Evolutionary conservation across 2,888 invertebrate species (phyloP).

Genomic region (Cryptocheilus praepositus): DNA sequence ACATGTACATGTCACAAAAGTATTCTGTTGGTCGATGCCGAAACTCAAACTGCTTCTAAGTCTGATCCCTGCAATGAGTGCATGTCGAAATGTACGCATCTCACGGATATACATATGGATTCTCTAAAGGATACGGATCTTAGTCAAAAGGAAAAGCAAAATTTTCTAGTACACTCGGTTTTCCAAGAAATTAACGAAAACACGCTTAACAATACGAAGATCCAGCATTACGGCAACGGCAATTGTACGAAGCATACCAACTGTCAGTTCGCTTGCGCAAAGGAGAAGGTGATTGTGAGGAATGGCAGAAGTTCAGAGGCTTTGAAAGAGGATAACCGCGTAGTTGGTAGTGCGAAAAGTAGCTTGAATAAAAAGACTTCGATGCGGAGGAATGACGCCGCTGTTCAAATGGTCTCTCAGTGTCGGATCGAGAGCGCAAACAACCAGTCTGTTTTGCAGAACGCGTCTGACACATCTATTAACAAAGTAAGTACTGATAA

Average conservation of each 20-base stretch:
- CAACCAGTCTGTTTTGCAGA: slow-evolving; percentile 27
- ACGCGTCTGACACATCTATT: slow-evolving; percentile 28
- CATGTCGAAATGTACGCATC: slow-evolving; percentile 38
- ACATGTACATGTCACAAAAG: slow-evolving; percentile 83
- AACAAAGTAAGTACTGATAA: slow-evolving; percentile 43
- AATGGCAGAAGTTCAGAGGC: slow-evolving; percentile 38
- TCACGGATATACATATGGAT: slow-evolving; percentile 32
- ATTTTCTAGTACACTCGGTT: slow-evolving; percentile 37
- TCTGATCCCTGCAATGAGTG: slow-evolving; percentile 46
- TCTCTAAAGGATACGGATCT: slow-evolving; percentile 32
- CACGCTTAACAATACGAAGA: slow-evolving; percentile 35
- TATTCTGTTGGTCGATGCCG: slow-evolving; percentile 66
- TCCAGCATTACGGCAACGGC: slow-evolving; percentile 36
- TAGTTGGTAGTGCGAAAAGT: slow-evolving; percentile 21
- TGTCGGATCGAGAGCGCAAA: slow-evolving; percentile 35
- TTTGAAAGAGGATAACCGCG: slow-evolving; percentile 34
- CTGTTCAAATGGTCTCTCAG: slow-evolving; percentile 25
- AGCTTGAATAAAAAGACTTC: slow-evolving; percentile 45
- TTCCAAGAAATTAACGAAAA: slow-evolving; percentile 49
- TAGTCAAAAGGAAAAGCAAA: slow-evolving; percentile 44
- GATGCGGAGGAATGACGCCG: slow-evolving; percentile 32
- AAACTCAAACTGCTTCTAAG: slow-evolving; percentile 63
- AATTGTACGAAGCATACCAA: slow-evolving; percentile 40
- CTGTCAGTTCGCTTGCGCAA: slow-evolving; percentile 32
- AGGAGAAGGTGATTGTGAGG: slow-evolving; percentile 35